Conservation (phyloP, 2,797 vertebrate species). For the Tolypeutes matacus region DNA sequence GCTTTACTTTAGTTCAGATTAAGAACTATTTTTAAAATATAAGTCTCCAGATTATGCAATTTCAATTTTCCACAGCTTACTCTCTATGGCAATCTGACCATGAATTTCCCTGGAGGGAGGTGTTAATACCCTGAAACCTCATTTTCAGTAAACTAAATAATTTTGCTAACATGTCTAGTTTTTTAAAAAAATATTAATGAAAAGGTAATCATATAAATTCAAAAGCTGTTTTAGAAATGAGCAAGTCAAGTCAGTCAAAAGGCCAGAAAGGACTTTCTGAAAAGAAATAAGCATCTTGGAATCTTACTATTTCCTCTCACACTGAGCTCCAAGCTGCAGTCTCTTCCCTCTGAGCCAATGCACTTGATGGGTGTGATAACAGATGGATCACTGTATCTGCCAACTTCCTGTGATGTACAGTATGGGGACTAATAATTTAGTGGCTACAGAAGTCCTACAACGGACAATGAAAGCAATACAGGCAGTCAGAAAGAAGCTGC, state of each 20-base stretch:
- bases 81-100: conserved; percentile 74
- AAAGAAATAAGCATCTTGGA: conserved; percentile 78
- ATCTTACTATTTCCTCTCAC: conserved; percentile 70
- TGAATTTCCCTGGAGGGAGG: conserved; percentile 39
- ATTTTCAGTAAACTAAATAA: conserved; percentile 61
- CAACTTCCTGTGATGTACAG: conserved; percentile 77
- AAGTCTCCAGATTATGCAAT: conserved; percentile 51
- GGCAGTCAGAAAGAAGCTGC: conserved; percentile 44
- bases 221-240: conserved; percentile 75
- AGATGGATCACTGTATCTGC: conserved; percentile 79
- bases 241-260: conserved; percentile 68
- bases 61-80: conserved; percentile 68
- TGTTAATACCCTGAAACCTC: conserved; percentile 57
- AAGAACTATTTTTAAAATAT: conserved; percentile 70
- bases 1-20: conserved; percentile 56
- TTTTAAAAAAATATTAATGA: conserved; percentile 69
- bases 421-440: conserved; percentile 74
- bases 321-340: conserved; percentile 76
- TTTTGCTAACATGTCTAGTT: conserved; percentile 42
- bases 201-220: conserved; percentile 61
- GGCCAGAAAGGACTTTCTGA: conserved; percentile 75
- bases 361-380: conserved; percentile 75
- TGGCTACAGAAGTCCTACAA: conserved; percentile 66
- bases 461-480: conserved; percentile 72
- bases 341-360: conserved; percentile 68